Percentiles rank a stretch among this genome's conserved stretches.
Evolutionary conservation across 2,888 invertebrate genomes (phyloP).

Genomic region (Lutraria lutraria): DNA sequence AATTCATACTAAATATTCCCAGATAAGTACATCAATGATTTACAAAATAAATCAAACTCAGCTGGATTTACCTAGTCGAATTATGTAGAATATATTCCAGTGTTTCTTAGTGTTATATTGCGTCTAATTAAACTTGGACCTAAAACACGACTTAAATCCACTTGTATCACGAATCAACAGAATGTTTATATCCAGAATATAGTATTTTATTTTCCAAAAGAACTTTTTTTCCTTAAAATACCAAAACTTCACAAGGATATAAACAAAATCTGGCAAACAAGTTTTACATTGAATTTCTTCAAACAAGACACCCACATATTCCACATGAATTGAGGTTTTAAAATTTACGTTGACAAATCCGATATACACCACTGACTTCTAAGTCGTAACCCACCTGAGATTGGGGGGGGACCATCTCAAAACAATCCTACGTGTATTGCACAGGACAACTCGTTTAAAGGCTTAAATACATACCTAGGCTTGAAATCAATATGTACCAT

Average conservation of each 20-base stretch:
- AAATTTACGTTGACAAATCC: conserved; percentile 44
- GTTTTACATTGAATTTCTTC: conserved; percentile 11
- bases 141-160: not conserved
- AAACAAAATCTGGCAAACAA: conserved; percentile 7
- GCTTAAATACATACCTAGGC: not conserved
- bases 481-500: not conserved
- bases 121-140: not conserved
- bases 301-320: conserved; percentile 21
- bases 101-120: not conserved
- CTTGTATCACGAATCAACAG: not conserved
- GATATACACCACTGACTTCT: conserved; percentile 32
- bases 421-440: conserved; percentile 6
- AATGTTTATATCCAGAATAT: not conserved
- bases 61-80: conserved; percentile 14
- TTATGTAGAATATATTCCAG: conserved; percentile 20
- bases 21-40: not conserved
- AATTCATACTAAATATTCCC: not conserved
- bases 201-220: not conserved
- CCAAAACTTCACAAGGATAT: not conserved
- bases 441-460: not conserved
- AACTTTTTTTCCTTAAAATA: not conserved
- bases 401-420: conserved; percentile 43
- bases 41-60: conserved; percentile 18
- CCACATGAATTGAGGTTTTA: conserved; percentile 34
- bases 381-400: conserved; percentile 21